These are phyloP conservation scores for Drosophila affinis DNA, from an alignment of 2,888 invertebrate genomes.

Conservation along the genomic window DNA sequence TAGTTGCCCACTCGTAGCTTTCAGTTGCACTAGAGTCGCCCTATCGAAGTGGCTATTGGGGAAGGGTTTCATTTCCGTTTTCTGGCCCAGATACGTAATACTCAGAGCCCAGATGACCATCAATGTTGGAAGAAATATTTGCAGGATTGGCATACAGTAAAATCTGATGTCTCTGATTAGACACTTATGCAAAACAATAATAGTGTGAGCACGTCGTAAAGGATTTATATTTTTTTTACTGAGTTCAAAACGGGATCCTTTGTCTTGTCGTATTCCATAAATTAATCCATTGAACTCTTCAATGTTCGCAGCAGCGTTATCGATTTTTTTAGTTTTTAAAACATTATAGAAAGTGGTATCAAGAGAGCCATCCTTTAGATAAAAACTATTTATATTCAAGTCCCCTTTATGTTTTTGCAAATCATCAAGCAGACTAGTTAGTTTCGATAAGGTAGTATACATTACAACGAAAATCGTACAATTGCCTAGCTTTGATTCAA, in stretches of 20 bases:
- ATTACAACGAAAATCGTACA: conserved; percentile 91
- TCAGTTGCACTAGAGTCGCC: conserved; percentile 11
- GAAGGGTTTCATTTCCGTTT: neutral
- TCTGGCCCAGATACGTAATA: conserved; percentile 3
- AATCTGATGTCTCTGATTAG: conserved; percentile 37
- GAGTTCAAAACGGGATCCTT: neutral
- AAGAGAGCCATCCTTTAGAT: conserved; percentile 90
- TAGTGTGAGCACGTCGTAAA: conserved; percentile 12
- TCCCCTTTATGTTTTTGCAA: conserved; percentile 85
- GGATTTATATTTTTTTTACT: accelerated
- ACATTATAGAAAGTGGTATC: conserved; percentile 91
- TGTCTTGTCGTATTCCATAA: too few species aligned
- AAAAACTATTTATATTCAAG: conserved; percentile 89
- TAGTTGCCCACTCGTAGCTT: neutral
- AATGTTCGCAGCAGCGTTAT: conserved; percentile 83
- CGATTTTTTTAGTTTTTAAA: neutral
- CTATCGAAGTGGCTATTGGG: neutral
- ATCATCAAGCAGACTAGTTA: conserved; percentile 87
- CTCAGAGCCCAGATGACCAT: conserved; percentile 28
- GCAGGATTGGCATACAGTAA: conserved; percentile 29
- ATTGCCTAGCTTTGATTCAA: conserved; percentile 89
- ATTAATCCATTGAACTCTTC: neutral
- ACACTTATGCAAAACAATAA: conserved; percentile 31
- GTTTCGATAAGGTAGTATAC: conserved; percentile 87
- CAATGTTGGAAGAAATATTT: conserved; percentile 34